Percentiles rank a stretch among this genome's conserved stretches.
phyloP scores from a whole-genome alignment of 2,113 vertebrate genomes.

The Emydura subglobosa region DNA sequence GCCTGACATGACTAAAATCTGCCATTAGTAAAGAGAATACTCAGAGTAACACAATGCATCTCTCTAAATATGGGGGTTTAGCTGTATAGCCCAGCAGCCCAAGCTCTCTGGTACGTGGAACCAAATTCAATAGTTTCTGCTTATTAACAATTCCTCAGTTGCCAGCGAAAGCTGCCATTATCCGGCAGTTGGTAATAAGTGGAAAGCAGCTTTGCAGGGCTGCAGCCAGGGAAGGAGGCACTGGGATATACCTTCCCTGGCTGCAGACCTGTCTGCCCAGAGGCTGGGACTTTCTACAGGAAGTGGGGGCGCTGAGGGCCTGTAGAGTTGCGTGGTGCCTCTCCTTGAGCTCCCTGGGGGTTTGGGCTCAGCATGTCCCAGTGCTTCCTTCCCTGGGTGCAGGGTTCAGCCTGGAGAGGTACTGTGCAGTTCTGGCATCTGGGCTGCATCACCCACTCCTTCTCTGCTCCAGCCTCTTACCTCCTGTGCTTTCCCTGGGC shows the following conservation, averaged over 20 bases:
- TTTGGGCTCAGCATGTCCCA: not conserved
- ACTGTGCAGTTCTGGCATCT: not conserved
- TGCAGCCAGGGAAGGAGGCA: not conserved
- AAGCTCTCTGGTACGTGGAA: not conserved
- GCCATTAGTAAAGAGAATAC: not conserved
- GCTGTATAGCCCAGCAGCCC: not conserved
- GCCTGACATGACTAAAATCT: not conserved
- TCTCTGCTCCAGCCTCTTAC: too few relatives aligned
- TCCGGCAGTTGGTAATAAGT: not conserved
- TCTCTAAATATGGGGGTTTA: not conserved
- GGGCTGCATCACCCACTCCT: not conserved
- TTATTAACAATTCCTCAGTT: not conserved
- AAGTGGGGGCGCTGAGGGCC: not conserved
- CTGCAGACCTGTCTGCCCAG: not conserved
- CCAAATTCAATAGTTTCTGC: not conserved
- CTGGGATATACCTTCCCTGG: not conserved
- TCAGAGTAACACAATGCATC: not conserved
- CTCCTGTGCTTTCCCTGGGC: too few relatives aligned
- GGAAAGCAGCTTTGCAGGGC: not conserved
- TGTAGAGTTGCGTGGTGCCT: not conserved
- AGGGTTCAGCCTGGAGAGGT: not conserved
- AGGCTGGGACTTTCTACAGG: too few relatives aligned
- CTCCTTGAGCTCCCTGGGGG: not conserved
- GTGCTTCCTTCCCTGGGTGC: not conserved
- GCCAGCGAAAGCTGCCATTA: not conserved